Evolutionary conservation across 2,888 invertebrate species (phyloP), one percentile per base, ranked within the genome.

Genomic region (Gastrophysa polygoni): DNA sequence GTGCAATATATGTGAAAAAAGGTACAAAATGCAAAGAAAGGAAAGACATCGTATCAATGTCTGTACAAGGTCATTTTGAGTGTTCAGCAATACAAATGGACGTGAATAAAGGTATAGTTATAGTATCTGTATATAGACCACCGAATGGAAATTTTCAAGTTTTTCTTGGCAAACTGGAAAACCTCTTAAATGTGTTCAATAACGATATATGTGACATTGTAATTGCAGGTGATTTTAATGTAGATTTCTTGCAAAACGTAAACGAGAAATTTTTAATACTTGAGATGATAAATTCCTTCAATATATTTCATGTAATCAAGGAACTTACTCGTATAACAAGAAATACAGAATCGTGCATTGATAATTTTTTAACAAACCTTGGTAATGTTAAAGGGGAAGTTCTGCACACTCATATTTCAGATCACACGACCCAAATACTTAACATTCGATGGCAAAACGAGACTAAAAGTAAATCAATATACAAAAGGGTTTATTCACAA

Each of bases 121-220:
- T 46, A 16, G 46, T 46, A 46, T 46, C 46, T 17, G 46, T 46
- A 14, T 46, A 46, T n/a, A n/a, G n/a, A n/a, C n/a, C n/a, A n/a
- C n/a, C n/a, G n/a, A n/a, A n/a, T n/a, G n/a, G n/a, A n/a, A n/a
- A n/a, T n/a, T n/a, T n/a, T n/a, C n/a, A n/a, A n/a, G n/a, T n/a
- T n/a, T n/a, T n/a, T n/a, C n/a, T n/a, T n/a, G n/a, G n/a, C n/a
- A n/a, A n/a, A n/a, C n/a, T n/a, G n/a, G n/a, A n/a, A n/a, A n/a
- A n/a, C n/a, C n/a, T n/a, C n/a, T n/a, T n/a, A n/a, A n/a, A n/a
- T n/a, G n/a, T n/a, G n/a, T n/a, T n/a, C n/a, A n/a, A n/a, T n/a
- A n/a, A n/a, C n/a, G n/a, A n/a, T n/a, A n/a, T n/a, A n/a, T n/a
- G n/a, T n/a, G n/a, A n/a, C n/a, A n/a, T n/a, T n/a, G n/a, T n/a